Base-by-base conservation (phyloP, 2,113 vertebrate species). In the Anser brachyrhynchus region DNA sequence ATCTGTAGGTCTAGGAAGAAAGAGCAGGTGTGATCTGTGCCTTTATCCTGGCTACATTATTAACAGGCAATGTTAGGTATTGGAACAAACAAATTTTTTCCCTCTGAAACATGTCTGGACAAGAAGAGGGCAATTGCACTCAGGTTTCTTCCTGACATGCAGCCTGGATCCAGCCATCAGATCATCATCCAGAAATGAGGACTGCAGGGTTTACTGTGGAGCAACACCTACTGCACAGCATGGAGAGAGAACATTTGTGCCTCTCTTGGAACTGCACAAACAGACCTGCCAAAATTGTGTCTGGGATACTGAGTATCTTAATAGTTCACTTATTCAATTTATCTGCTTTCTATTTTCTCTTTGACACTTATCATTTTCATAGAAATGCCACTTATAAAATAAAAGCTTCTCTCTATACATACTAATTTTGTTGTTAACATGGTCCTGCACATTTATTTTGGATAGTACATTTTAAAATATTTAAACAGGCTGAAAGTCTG, bases 21-120 rank as follows among this genome's bases (percentile, higher is more conserved):
- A 52, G 5, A 37, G 13, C 15, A 33, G 52, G 3, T 57, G 11
- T 39, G 49, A 33, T 46, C 29, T 59, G 13, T 69, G 18, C 35
- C 23, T 71, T 84, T 61, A 22, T 61, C 39, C 44, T 28, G 19
- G 5, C 17, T 67, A 3, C 84, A 44, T 69, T 23, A 12, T 5
- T 75, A 78, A 51, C 0, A 0, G 9, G 9, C 7, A 75, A 8
- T 2, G 0, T 52, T 23, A 72, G 10, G 20, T 73, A 20, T 29
- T 59, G 66, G 33, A 87, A 69, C 7, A 74, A 87, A 49, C 1
- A 13, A n/a, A 54, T 28, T 1, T 51, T 64, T 64, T 61, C 11
- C 14, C 64, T 72, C 54, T 87, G 66, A 94, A 94, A 79, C 13
- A 69, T 72, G 79, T 26, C 17, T 9, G 9, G 44, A 18, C 6